Percentiles rank a stretch among this genome's conserved stretches.
These are phyloP conservation scores for Falco punctatus DNA, from an alignment of 2,113 vertebrate species.

Conservation along the genomic window DNA sequence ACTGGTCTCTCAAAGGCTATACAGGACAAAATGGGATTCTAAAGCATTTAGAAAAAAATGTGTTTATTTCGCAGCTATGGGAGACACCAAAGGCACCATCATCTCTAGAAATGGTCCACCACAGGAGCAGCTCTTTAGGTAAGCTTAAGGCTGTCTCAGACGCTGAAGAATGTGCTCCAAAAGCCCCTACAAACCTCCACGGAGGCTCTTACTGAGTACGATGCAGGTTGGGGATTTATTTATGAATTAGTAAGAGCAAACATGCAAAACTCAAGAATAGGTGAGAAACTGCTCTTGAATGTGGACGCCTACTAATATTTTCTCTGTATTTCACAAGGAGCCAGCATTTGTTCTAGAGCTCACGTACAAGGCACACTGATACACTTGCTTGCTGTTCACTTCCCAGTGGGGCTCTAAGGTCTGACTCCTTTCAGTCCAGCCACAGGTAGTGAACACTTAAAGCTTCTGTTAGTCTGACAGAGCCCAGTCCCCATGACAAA, in stretches of 20 bases:
- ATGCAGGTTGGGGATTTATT: neutral
- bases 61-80: slow-evolving; percentile 17
- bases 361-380: fast-evolving
- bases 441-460: neutral
- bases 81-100: neutral
- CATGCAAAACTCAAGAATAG: neutral
- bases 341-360: neutral
- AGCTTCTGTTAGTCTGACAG: neutral
- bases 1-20: neutral
- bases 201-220: neutral
- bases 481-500: neutral
- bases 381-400: neutral
- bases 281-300: neutral
- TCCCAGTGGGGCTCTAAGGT: neutral
- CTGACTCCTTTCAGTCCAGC: neutral
- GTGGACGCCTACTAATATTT: neutral
- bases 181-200: neutral
- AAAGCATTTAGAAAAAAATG: neutral
- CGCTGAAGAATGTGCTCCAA: neutral
- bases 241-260: neutral
- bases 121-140: slow-evolving; percentile 13
- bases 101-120: neutral
- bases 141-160: neutral
- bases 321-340: neutral
- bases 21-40: neutral